Percentiles rank a stretch among this genome's conserved stretches.
Conservation (phyloP, 2,797 vertebrate genomes). For the Smutsia temminckii region DNA sequence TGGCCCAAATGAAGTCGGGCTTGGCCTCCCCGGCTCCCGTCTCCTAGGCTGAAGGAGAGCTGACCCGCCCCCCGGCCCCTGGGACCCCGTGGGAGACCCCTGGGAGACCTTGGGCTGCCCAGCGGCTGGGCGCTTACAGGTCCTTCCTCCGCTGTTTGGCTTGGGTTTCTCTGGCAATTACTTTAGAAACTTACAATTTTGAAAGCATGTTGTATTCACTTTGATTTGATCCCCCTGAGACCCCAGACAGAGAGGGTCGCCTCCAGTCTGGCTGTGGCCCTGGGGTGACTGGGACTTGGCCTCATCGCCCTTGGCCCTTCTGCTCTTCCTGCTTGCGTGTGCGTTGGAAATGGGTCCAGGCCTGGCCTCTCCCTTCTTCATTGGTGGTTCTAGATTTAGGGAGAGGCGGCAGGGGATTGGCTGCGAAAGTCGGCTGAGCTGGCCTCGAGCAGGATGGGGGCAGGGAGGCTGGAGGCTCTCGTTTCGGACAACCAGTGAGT, state of each 20-base stretch:
- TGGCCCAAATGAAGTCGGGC: background rate
- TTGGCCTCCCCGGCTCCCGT: background rate
- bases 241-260: background rate
- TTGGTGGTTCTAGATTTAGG: background rate
- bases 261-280: accelerated
- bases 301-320: accelerated
- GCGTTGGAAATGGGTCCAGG: accelerated
- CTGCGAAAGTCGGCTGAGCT: background rate
- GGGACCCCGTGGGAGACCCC: background rate
- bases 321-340: background rate
- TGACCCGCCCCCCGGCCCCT: background rate
- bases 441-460: background rate
- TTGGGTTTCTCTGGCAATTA: background rate
- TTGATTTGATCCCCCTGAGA: accelerated
- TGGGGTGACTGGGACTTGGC: accelerated
- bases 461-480: background rate
- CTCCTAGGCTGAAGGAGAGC: background rate
- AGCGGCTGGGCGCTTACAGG: accelerated
- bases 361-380: accelerated
- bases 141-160: background rate
- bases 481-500: accelerated
- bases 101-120: accelerated
- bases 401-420: background rate
- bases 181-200: accelerated
- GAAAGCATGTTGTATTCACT: accelerated